A percentile compares a stretch with the other conserved stretches of the same genome.
These are phyloP conservation scores for Synanthedon tipuliformis DNA, from an alignment of 2,888 invertebrate genomes.

Conservation along the genomic window DNA sequence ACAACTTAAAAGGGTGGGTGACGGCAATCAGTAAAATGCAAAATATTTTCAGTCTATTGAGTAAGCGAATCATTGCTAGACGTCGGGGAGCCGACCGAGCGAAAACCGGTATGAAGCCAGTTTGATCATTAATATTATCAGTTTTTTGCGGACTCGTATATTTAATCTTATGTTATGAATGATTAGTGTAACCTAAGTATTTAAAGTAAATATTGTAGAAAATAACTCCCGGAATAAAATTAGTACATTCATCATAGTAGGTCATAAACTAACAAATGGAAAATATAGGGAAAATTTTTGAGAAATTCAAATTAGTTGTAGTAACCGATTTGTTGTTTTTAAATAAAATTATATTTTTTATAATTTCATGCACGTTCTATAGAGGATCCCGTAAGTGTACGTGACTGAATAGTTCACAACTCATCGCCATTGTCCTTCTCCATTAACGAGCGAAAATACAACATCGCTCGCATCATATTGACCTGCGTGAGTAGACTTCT, in stretches of 20 bases:
- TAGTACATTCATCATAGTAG: too few relatives aligned
- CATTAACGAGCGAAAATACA: slow-evolving; percentile 28
- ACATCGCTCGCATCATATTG: slow-evolving; percentile 16
- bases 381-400: slow-evolving; percentile 23
- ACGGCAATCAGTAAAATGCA: slow-evolving; percentile 39
- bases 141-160: not conserved
- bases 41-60: slow-evolving; percentile 48
- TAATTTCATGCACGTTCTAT: slow-evolving; percentile 15
- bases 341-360: not conserved
- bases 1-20: slow-evolving; percentile 1
- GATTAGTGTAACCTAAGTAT: too few relatives aligned
- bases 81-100: slow-evolving; percentile 49
- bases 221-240: too few relatives aligned
- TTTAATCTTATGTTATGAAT: not conserved
- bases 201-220: too few relatives aligned
- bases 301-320: too few relatives aligned
- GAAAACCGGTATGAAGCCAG: slow-evolving; percentile 49
- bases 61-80: slow-evolving; percentile 40
- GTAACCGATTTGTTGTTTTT: too few relatives aligned
- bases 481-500: slow-evolving; percentile 35
- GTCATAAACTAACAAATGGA: too few relatives aligned
- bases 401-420: slow-evolving; percentile 26
- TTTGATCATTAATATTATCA: slow-evolving; percentile 28
- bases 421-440: slow-evolving; percentile 20
- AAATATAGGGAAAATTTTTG: too few relatives aligned